A percentile compares a stretch with the other conserved stretches of the same genome.
Evolutionary conservation across 2,888 invertebrate species (phyloP).

Genomic region (Zele albiditarsus): DNA sequence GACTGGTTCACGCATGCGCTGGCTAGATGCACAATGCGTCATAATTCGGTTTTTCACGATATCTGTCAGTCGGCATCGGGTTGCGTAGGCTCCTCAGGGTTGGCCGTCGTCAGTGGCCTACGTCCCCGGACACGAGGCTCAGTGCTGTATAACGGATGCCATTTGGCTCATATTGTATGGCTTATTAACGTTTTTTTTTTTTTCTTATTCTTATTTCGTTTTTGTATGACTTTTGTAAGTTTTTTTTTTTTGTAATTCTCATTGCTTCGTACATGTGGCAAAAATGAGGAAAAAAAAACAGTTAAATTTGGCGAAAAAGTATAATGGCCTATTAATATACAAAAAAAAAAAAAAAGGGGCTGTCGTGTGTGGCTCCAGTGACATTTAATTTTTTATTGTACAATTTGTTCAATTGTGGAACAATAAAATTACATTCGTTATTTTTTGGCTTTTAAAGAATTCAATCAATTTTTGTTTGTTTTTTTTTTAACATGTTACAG

Average conservation of each 20-base stretch:
- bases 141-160: constrained; percentile 73
- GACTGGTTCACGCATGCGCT: constrained; percentile 66
- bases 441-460: background rate
- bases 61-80: constrained; percentile 54
- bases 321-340: constrained; percentile 52
- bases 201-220: constrained; percentile 32
- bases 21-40: constrained; percentile 74
- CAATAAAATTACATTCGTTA: too few relatives aligned
- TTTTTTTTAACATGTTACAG: constrained; percentile 3
- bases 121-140: constrained; percentile 74
- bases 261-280: constrained; percentile 50
- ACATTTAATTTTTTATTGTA: constrained; percentile 34
- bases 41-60: constrained; percentile 69
- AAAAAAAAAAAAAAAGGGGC: constrained; percentile 46
- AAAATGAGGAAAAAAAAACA: constrained; percentile 52
- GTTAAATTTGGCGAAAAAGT: constrained; percentile 50
- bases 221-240: constrained; percentile 7
- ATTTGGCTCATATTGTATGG: constrained; percentile 56
- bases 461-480: background rate
- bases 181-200: constrained; percentile 44
- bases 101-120: constrained; percentile 68
- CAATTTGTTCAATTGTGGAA: background rate
- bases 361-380: constrained; percentile 53
- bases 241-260: constrained; percentile 30
- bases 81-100: constrained; percentile 70